Evolutionary conservation across 2,113 vertebrate species (phyloP), one percentile per base, ranked within the genome.

Genomic region (Macrotis lagotis): DNA sequence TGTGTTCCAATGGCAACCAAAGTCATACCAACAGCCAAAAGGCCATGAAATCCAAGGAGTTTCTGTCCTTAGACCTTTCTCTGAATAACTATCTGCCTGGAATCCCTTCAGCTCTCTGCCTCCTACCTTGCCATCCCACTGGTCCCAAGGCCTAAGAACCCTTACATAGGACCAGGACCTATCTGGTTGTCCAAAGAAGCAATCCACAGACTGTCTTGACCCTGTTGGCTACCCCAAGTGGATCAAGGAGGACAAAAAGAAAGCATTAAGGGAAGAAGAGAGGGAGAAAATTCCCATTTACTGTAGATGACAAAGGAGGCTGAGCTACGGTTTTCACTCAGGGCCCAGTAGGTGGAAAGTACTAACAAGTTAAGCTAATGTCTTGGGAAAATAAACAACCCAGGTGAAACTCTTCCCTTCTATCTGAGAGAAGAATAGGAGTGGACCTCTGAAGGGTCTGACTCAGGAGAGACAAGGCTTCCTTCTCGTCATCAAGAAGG

Each of bases 401-500:
- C 89, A 91, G 25, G 91, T 74, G 25, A 31, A 37, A 66, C 28
- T 88, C 55, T 83, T 19, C n/a, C 66, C n/a, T 95, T 93, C 48
- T 51, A 31, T 97, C 47, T 19, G 31, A 26, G 48, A 19, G 50
- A 0, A 31, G 19, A 48, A 48, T 16, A 91, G 19, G 44, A 83
- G 92, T 12, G 37, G 25, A 90, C 16, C 74, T 88, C 91, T 16
- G 55, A n/a, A 95, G 88, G 48, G 88, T 51, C n/a, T 48, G 55
- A 89, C 90, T 95, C 88, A 31, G 90, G 19, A 8, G 31, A 92
- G n/a, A 51, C 24, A 4, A 26, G 47, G 91, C 16, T 92, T 83
- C 50, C 44, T 93, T 93, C 55, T 95, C 94, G 48, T 16, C 89
- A 88, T 25, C 83, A 95, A 55, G 66, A 93, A 89, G 55, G 93